Base-by-base conservation (phyloP, 2,113 vertebrate genomes). In the Cephalopterus ornatus region DNA sequence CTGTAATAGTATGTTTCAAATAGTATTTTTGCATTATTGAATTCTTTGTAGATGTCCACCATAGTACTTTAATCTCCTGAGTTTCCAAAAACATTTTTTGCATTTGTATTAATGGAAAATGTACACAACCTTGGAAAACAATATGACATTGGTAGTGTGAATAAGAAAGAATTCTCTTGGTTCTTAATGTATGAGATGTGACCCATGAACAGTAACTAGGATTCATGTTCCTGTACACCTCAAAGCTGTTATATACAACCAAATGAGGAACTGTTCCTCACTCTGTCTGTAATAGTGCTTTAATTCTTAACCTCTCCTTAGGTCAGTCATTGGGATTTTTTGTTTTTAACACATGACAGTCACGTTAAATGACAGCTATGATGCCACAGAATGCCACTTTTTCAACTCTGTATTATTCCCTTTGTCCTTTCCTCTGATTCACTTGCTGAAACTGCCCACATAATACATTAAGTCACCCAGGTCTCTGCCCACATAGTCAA, bases 121-220 rank as follows among this genome's bases (percentile, higher is more conserved):
- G 13, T 12, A 23, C 15, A 35, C 16, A 50, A 32, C 21, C 65
- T 32, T 2, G 3, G 32, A 24, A 33, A 55, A 59, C 17, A 55
- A 52, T 4, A 26, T 16, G 1, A 49, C 16, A 44, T 7, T 21
- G 20, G 6, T 32, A 10, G 41, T 37, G 11, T 26, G 14, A 81
- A n/a, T 39, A 68, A 78, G 55, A 79, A 65, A 62, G 12, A 78
- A 46, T 76, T 62, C 22, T 78, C 41, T 37, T 35, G 33, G 11
- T 28, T 91, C 27, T 63, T 56, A 11, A 59, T 1, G 3, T 42
- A 30, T 22, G 41, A 93, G 46, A 47, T 0, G 0, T 24, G 32
- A 28, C 19, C 18, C 1, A 3, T 16, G 65, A 78, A 39, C 9
- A 67, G 8, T 41, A 61, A 75, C 0, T 71, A 10, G 20, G 11